Conservation (phyloP, 2,797 vertebrate genomes). For the Halcyon chelicuti region DNA sequence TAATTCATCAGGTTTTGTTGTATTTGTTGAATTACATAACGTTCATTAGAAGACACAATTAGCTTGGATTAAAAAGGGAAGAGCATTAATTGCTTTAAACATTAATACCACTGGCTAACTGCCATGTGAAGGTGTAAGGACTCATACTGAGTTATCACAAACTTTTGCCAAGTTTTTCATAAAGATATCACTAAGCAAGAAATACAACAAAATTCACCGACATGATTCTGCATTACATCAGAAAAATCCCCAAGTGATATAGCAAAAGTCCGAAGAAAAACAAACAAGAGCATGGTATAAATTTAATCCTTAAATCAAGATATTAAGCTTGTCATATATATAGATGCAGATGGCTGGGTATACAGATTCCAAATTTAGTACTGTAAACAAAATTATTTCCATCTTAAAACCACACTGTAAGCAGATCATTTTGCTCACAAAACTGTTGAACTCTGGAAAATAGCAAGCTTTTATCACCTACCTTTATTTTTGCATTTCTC, state of each 20-base stretch:
- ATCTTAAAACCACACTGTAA: neutral
- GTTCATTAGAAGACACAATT: neutral
- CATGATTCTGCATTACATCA: neutral
- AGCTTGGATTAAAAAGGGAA: constrained; percentile 22
- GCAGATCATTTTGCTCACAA: neutral
- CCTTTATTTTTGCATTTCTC: neutral
- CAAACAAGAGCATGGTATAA: neutral
- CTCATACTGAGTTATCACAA: neutral
- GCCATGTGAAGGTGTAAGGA: neutral
- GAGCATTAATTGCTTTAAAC: neutral
- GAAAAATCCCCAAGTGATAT: neutral
- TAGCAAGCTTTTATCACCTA: neutral
- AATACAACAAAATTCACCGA: neutral
- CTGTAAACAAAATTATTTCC: neutral
- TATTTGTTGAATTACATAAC: neutral
- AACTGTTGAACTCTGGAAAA: neutral
- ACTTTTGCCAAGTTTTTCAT: neutral
- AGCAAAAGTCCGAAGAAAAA: neutral
- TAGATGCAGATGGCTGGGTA: neutral
- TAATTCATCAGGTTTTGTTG: neutral
- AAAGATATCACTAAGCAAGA: neutral
- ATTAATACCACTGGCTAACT: neutral
- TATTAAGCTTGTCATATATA: neutral
- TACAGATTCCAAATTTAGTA: neutral
- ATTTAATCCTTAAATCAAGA: neutral